phyloP scores from a whole-genome alignment of 2,888 invertebrate species.

The Drosophila mercatorum region DNA sequence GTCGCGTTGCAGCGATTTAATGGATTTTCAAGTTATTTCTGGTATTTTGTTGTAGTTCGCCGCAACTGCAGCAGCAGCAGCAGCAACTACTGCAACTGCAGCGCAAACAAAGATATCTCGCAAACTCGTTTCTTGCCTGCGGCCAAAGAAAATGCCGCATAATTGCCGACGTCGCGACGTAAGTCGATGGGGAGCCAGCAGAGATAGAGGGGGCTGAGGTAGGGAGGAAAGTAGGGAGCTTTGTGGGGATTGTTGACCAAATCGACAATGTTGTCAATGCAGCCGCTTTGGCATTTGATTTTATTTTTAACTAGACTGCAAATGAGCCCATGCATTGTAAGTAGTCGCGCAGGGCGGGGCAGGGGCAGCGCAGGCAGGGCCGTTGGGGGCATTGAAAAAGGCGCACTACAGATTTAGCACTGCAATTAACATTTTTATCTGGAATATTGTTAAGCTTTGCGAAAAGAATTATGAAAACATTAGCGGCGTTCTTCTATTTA shows the following conservation, averaged over 20 bases:
- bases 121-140: slow-evolving; percentile 69
- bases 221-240: not conserved
- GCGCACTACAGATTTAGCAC: slow-evolving; percentile 9
- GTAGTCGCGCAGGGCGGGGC: not conserved
- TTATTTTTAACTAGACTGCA: slow-evolving; percentile 75
- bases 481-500: not conserved
- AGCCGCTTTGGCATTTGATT: slow-evolving; percentile 74
- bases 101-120: slow-evolving; percentile 72
- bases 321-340: slow-evolving; percentile 56
- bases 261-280: slow-evolving; percentile 78
- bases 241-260: slow-evolving; percentile 50
- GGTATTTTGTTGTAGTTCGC: slow-evolving; percentile 75
- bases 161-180: slow-evolving; percentile 65
- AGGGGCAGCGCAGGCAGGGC: not conserved
- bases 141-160: slow-evolving; percentile 76
- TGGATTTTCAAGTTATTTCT: slow-evolving; percentile 80
- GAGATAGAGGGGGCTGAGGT: not conserved
- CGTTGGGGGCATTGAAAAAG: slow-evolving; percentile 21
- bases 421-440: slow-evolving; percentile 44
- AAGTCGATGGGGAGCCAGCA: not conserved
- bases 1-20: slow-evolving; percentile 62
- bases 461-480: slow-evolving; percentile 2
- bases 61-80: slow-evolving; percentile 35
- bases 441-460: slow-evolving; percentile 1
- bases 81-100: slow-evolving; percentile 25